Conservation (phyloP, 2,113 vertebrate genomes). For the Protobothrops mucrosquamatus region DNA sequence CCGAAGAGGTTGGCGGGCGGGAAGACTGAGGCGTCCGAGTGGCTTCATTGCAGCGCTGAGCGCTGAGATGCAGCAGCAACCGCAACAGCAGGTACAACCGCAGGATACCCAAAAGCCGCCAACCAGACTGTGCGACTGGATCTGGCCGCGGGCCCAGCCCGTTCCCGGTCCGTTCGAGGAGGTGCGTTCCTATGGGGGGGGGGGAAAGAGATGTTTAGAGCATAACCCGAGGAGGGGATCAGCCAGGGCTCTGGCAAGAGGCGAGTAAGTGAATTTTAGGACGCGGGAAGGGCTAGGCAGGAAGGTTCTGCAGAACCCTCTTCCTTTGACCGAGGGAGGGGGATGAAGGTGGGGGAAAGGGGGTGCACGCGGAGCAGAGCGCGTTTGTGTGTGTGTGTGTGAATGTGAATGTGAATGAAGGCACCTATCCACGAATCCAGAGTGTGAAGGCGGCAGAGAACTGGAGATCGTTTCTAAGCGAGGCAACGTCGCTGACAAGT, state of each 20-base stretch:
- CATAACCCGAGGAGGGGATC: background rate
- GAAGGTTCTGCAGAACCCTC: constrained; percentile 19
- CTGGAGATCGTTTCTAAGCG: no score
- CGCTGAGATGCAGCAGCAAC: background rate
- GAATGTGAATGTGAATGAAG: background rate
- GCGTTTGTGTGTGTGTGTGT: background rate
- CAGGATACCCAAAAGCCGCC: background rate
- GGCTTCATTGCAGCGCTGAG: background rate
- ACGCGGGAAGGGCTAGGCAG: background rate
- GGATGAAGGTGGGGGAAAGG: background rate
- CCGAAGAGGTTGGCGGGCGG: background rate
- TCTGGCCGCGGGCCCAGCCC: background rate
- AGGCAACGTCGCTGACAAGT: background rate
- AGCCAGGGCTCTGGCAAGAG: background rate
- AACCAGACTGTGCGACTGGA: background rate
- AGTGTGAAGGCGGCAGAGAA: no score
- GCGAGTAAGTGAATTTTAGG: background rate
- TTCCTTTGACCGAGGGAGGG: background rate
- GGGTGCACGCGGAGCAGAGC: background rate
- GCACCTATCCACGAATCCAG: background rate
- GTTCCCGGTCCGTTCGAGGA: background rate
- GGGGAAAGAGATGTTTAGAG: background rate
- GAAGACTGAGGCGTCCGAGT: background rate
- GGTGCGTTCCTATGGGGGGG: background rate
- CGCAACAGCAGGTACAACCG: background rate